Conservation (phyloP, 2,113 vertebrate genomes). For the Gobio gobio region DNA sequence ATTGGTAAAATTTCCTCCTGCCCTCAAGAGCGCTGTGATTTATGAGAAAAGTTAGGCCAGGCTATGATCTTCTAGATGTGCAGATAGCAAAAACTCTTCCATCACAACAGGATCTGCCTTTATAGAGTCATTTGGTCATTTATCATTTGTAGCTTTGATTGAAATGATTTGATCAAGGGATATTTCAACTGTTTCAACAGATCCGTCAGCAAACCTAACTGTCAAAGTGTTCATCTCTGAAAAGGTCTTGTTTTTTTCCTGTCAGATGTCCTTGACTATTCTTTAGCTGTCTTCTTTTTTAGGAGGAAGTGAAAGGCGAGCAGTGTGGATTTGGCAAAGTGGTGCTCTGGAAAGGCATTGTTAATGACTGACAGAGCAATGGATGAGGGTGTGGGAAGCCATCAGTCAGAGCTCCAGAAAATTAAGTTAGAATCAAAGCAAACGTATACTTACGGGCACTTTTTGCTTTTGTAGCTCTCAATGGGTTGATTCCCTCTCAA, state of each 20-base stretch:
- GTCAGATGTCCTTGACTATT: slow-evolving; percentile 52
- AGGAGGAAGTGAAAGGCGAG: slow-evolving; percentile 41
- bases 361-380: slow-evolving; percentile 69
- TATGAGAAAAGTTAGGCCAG: not conserved
- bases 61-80: not conserved
- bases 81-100: not conserved
- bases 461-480: slow-evolving; percentile 52
- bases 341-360: slow-evolving; percentile 71
- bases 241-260: slow-evolving; percentile 28
- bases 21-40: not conserved
- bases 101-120: not conserved
- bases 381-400: slow-evolving; percentile 66
- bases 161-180: not conserved
- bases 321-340: slow-evolving; percentile 61
- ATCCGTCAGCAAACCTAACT: not conserved
- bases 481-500: slow-evolving; percentile 61
- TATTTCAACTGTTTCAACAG: slow-evolving; percentile 6
- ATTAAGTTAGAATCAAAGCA: slow-evolving; percentile 67
- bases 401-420: slow-evolving; percentile 59
- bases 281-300: slow-evolving; percentile 45
- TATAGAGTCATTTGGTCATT: not conserved
- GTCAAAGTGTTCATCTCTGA: not conserved
- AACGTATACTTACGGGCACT: slow-evolving; percentile 67
- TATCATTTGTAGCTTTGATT: not conserved
- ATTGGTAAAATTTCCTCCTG: not conserved